Evolutionary conservation across 2,113 vertebrate genomes (phyloP), one percentile per base, ranked within the genome.

Genomic region (Corvus cornix): DNA sequence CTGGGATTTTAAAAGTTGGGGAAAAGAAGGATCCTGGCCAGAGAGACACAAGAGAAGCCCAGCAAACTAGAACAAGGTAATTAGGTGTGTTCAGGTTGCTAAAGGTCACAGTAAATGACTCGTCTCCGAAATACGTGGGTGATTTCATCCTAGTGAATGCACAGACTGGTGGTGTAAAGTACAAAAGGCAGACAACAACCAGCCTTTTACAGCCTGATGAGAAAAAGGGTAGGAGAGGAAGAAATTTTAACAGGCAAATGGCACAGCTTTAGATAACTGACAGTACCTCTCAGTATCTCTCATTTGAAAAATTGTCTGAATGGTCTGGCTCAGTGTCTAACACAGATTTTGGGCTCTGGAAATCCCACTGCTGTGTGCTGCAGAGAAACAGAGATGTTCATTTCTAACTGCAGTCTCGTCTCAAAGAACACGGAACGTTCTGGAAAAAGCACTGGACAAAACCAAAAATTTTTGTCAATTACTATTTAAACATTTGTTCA

Each of bases 401-500:
- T 49, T 66, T 72, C 76, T 73, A 43, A 20, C 56, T 84, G 46
- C 43, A 68, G 39, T 17, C 6, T 0, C 2, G 0, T 30, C 48
- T 74, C 41, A 74, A 62, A 90, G 48, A 60, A 76, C 82, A 81
- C 0, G 2, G 89, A 91, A 91, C 10, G 23, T 56, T 92, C 86
- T 20, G 66, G 77, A 92, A 94, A 79, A 92, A 78, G 27, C 31
- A 35, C 10, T 39, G 83, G 53, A 64, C 53, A 68, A 93, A 79
- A 2, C 14, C 6, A 44, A 33, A 62, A 41, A 21, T 64, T 78
- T 88, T 68, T 77, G 44, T 79, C 66, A 89, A 43, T 64, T 91
- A 35, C 44, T 68, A 31, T 89, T 87, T 58, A 87, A 95, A 76
- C 81, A 73, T 87, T 96, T 93, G 74, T 79, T 94, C 77, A 95